Percentiles rank a stretch among this genome's conserved stretches.
phyloP scores from a whole-genome alignment of 1,140 invertebrate genomes.

The Gonatopus flavifemur region DNA sequence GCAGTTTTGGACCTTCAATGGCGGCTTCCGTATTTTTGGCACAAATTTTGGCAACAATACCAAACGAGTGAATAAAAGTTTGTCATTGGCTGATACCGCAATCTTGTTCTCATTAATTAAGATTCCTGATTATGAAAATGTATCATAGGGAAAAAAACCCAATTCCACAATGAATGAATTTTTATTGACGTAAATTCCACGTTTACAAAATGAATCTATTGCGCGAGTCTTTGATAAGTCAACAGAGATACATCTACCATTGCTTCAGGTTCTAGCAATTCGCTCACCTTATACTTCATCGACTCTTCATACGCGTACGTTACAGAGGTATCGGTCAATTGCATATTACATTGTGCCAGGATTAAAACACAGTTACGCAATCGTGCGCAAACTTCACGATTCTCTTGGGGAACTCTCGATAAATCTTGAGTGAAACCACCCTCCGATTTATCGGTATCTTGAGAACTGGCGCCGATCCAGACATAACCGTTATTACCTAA shows the following conservation, averaged over 20 bases:
- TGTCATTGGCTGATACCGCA: no score
- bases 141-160: no score
- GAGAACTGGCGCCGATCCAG: slow-evolving; percentile 82
- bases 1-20: no score
- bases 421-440: slow-evolving; percentile 82
- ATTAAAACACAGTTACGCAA: slow-evolving; percentile 88
- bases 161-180: no score
- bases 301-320: slow-evolving; percentile 91
- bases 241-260: slow-evolving; percentile 77
- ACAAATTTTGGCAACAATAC: no score
- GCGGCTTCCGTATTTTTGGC: no score
- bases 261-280: slow-evolving; percentile 78
- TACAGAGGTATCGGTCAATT: slow-evolving; percentile 91
- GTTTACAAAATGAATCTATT: slow-evolving; percentile 3
- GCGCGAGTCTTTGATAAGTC: slow-evolving; percentile 65
- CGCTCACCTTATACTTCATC: slow-evolving; percentile 75
- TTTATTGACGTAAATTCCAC: no score
- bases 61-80: no score
- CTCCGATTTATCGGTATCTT: slow-evolving; percentile 67
- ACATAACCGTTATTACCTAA: slow-evolving; percentile 97
- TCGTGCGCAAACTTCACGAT: slow-evolving; percentile 82
- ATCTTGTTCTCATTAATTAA: no score
- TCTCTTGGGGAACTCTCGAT: slow-evolving; percentile 68
- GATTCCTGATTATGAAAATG: no score
- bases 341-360: slow-evolving; percentile 81